phyloP scores from a whole-genome alignment of 2,797 vertebrate genomes.

The Salarias fasciatus region DNA sequence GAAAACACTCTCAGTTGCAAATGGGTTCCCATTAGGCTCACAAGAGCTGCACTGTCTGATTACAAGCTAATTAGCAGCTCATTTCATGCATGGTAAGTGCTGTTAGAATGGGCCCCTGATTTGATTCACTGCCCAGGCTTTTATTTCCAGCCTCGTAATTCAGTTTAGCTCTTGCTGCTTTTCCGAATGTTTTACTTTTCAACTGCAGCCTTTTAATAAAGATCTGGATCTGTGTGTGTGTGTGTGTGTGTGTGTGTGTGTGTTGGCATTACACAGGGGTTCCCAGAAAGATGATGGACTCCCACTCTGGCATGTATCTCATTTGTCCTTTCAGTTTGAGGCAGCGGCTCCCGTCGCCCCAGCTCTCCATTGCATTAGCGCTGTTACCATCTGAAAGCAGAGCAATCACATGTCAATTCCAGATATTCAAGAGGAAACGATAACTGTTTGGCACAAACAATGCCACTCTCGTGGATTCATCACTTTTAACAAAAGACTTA shows the following conservation, averaged over 20 bases:
- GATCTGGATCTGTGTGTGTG: slow-evolving; percentile 27
- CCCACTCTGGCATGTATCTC: slow-evolving; percentile 86
- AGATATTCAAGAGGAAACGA: slow-evolving; percentile 11
- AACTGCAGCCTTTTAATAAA: slow-evolving; percentile 61
- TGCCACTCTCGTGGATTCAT: slow-evolving; percentile 12
- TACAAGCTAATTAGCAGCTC: slow-evolving; percentile 82
- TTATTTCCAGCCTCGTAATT: slow-evolving; percentile 72
- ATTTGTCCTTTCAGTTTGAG: slow-evolving; percentile 84
- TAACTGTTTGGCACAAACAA: slow-evolving; percentile 23
- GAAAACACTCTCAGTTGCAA: slow-evolving; percentile 78
- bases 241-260: slow-evolving; percentile 14
- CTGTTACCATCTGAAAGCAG: slow-evolving; percentile 76
- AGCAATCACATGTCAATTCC: not conserved
- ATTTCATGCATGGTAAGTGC: slow-evolving; percentile 81
- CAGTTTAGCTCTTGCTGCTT: slow-evolving; percentile 63
- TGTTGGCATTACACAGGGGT: slow-evolving; percentile 74
- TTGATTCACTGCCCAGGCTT: slow-evolving; percentile 76
- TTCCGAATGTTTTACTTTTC: slow-evolving; percentile 68
- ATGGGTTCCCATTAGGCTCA: slow-evolving; percentile 79
- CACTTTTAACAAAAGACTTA: slow-evolving; percentile 12
- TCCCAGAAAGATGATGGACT: slow-evolving; percentile 85
- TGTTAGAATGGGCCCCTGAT: slow-evolving; percentile 69
- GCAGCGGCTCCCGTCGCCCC: slow-evolving; percentile 80
- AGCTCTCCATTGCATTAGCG: slow-evolving; percentile 81
- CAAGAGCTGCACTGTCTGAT: slow-evolving; percentile 81